These are phyloP conservation scores for Osmerus eperlanus DNA, from an alignment of 2,113 vertebrate genomes.

Conservation along the genomic window DNA sequence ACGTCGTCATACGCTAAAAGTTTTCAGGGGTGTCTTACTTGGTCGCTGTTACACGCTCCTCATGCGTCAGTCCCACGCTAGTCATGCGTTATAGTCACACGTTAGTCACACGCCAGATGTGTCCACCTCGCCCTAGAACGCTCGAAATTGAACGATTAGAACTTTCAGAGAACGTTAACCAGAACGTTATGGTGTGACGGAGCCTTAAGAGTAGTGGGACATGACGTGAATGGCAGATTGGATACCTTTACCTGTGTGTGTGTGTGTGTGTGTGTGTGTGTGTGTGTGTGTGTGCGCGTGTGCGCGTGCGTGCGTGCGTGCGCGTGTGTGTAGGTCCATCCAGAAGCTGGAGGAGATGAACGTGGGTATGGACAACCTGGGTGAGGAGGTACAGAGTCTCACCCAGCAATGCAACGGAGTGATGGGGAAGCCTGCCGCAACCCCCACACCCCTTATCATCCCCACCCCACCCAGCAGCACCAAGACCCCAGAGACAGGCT, in stretches of 20 bases:
- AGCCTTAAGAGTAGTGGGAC: no score
- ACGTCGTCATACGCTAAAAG: no score
- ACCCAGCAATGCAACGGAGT: constrained; percentile 82
- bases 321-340: constrained; percentile 79
- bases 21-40: no score
- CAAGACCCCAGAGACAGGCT: constrained; percentile 58
- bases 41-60: no score
- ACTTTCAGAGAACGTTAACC: no score
- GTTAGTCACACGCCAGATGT: no score
- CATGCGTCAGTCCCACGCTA: no score
- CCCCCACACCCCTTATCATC: constrained; percentile 35
- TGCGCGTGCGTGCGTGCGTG: not conserved
- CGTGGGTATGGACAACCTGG: constrained; percentile 85
- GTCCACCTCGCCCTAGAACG: no score
- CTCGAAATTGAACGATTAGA: no score
- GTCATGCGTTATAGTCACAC: no score
- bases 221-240: no score
- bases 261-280: constrained; percentile 8
- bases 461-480: constrained; percentile 45
- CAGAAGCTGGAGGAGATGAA: constrained; percentile 96
- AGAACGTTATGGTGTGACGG: no score
- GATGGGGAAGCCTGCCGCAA: constrained; percentile 12
- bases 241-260: not conserved
- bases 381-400: constrained; percentile 78
- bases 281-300: constrained; percentile 1